Base-by-base conservation (phyloP, 92 coral and sea anemone genomes). In the Zoanthus sociatus region DNA sequence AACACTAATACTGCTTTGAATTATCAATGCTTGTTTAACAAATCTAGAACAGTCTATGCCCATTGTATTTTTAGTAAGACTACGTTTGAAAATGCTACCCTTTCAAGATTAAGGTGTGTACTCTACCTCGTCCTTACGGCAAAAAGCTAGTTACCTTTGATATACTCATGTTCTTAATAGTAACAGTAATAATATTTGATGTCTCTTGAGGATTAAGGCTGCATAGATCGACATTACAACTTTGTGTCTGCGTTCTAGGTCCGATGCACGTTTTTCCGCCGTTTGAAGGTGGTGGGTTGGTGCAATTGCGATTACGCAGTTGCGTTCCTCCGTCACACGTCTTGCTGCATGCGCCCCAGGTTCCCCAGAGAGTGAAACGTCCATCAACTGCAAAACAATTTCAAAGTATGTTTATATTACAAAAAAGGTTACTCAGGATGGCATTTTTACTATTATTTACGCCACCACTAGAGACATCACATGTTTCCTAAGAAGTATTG, bases 261-360 rank as follows among this genome's bases (percentile, higher is more conserved):
- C 85, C 85, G 12, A 73, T 13, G 51, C 85, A 81, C 17, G 6
- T 15, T 54, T 81, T 45, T 21, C 75, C 85, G 9, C 85, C 85
- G 17, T 81, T 81, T 20, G 85, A 46, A 55, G 85, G 85, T 13
- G 85, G 74, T 63, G 85, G 85, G 55, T 21, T 81, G 44, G 85
- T 81, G 85, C 85, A 81, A 33, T 21, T 20, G 9, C 85, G 85
- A 18, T 15, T 81, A 7, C 85, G 85, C 9, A 55, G 46, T 31
- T 47, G 85, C 5, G 44, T 20, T 46, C 85, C 85, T 1, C 85
- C 85, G 6, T 81, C 85, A 63, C 85, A 81, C 15, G 85, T 63
- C 31, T 6, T 66, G 30, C 58, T 66, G 20, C 85, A 81, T 15
- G 56, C 46, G 20, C 75, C 46, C 85, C 85, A 81, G 5, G 56